These are phyloP conservation scores for Amazona guildingii DNA, from an alignment of 2,113 vertebrate species.

Conservation along the genomic window DNA sequence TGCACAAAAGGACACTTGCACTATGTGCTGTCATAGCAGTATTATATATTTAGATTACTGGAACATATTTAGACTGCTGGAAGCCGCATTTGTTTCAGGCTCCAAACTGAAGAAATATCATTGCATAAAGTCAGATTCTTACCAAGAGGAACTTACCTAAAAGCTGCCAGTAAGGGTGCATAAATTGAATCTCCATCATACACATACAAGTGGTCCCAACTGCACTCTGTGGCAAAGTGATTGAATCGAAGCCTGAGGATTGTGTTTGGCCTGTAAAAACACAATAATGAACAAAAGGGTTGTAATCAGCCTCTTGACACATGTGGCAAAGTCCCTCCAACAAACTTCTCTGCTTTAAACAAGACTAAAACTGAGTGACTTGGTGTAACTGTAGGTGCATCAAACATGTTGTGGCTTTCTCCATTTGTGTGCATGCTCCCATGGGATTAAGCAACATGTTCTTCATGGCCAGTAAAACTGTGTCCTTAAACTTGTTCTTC, in stretches of 20 bases:
- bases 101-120: background rate
- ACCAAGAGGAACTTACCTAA: conserved; percentile 83
- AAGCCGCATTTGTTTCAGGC: background rate
- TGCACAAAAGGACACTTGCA: background rate
- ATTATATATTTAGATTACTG: background rate
- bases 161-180: conserved; percentile 92
- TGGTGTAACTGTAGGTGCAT: background rate
- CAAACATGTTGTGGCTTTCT: background rate
- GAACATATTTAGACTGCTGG: background rate
- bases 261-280: conserved; percentile 83
- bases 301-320: background rate
- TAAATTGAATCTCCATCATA: conserved; percentile 98
- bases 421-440: rapidly evolving
- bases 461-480: background rate
- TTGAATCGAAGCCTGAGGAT: conserved; percentile 91
- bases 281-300: background rate
- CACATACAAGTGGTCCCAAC: conserved; percentile 98
- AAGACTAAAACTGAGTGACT: background rate
- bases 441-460: background rate
- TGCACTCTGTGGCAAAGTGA: conserved; percentile 98
- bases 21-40: background rate
- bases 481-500: background rate
- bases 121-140: background rate
- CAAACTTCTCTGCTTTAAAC: background rate
- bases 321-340: background rate